Base-by-base conservation (phyloP, 1,140 invertebrate genomes). In the Micrasema minimum region DNA sequence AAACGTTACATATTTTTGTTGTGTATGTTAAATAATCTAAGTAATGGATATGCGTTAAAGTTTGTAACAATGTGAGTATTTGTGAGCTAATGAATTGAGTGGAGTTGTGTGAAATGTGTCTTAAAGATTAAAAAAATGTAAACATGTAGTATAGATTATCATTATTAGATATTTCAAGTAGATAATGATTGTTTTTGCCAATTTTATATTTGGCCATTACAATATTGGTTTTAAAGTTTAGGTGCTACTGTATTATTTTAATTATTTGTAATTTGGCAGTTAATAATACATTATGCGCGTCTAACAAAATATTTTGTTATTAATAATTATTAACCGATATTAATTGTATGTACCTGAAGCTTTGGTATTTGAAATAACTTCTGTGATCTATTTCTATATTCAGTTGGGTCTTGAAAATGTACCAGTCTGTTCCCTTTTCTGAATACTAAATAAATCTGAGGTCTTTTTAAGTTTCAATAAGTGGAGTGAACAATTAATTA, bases 261-360 rank as follows among this genome's bases (percentile, higher is more conserved):
- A 51, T 51, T n/a, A n/a, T n/a, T n/a, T n/a, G n/a, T n/a, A n/a
- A n/a, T n/a, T n/a, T n/a, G n/a, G n/a, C n/a, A n/a, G n/a, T 48
- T 48, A 9, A 16, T 48, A 18, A 16, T 48, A 48, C 16, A 16
- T 18, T 48, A 48, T 16, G n/a, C n/a, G n/a, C n/a, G n/a, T n/a
- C n/a, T 31, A 31, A 31, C 26, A 31, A n/a, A n/a, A n/a, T n/a
- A n/a, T n/a, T n/a, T n/a, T n/a, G n/a, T 31, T 31, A 22, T 23
- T 51, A 51, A 51, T 14, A 51, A 51, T 23, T 22, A n/a, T n/a
- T n/a, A n/a, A 51, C 10, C 22, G 20, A 51, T 51, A 51, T 51
- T 51, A 10, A 51, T 51, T 51, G 20, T 51, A 22, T 51, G 48
- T 51, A 51, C 48, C 48, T 51, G 48, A 51, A 23, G 20, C 11